phyloP scores from a whole-genome alignment of 2,113 vertebrate genomes.

The Plecotus auritus region DNA sequence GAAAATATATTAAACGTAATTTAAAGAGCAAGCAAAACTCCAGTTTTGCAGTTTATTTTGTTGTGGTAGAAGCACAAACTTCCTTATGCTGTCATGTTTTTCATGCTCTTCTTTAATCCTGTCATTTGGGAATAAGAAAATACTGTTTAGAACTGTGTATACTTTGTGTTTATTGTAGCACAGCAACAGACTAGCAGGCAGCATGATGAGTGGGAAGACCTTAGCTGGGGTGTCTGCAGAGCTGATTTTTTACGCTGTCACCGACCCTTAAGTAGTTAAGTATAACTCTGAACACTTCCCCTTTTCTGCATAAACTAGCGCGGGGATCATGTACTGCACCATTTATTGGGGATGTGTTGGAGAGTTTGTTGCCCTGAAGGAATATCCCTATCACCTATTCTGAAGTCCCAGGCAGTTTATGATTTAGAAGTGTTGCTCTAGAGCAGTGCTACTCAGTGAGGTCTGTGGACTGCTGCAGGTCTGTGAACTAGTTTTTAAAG shows the following conservation, averaged over 20 bases:
- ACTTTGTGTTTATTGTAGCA: neutral
- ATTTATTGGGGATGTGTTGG: neutral
- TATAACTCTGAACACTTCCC: neutral
- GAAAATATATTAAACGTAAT: neutral
- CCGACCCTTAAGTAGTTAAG: neutral
- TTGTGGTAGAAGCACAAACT: neutral
- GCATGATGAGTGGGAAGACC: neutral
- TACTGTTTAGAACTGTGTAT: neutral
- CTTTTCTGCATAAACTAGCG: neutral
- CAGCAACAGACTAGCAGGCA: neutral
- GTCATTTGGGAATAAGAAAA: conserved; percentile 3
- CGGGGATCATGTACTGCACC: neutral
- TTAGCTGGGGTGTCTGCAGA: neutral
- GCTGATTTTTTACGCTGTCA: neutral
- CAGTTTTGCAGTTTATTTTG: neutral
- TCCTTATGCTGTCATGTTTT: neutral
- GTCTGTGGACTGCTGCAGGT: neutral
- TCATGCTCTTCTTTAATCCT: neutral
- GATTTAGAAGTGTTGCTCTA: neutral
- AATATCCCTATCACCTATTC: neutral
- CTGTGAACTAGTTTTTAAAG: neutral
- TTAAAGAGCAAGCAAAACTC: conserved; percentile 3
- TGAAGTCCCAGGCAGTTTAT: neutral
- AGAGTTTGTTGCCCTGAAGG: neutral
- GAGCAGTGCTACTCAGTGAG: neutral